phyloP scores from a whole-genome alignment of 2,113 vertebrate species.

The Oncorhynchus tshawytscha region DNA sequence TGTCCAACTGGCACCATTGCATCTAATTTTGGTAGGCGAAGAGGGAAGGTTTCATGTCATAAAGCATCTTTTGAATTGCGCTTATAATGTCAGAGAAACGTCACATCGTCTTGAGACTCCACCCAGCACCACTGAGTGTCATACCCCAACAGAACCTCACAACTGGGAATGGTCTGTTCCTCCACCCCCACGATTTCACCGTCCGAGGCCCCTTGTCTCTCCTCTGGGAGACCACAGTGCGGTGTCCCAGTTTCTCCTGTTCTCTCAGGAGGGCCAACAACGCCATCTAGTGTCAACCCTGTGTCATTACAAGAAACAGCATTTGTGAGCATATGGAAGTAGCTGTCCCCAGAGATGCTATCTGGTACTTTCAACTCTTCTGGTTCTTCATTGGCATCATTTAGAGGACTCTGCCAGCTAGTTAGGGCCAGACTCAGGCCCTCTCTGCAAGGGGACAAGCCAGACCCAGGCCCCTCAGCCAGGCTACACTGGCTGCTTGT shows the following conservation, averaged over 20 bases:
- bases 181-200: background rate
- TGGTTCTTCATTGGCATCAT: constrained; percentile 27
- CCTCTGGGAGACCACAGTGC: background rate
- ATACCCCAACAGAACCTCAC: constrained; percentile 46
- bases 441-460: constrained; percentile 39
- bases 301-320: background rate
- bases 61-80: too few species aligned
- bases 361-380: background rate
- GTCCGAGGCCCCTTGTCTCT: background rate
- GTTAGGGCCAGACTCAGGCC: constrained; percentile 20
- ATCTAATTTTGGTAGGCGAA: too few species aligned
- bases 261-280: background rate
- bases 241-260: constrained; percentile 4
- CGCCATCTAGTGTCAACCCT: background rate
- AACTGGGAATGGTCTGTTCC: background rate
- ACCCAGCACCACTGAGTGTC: constrained; percentile 66
- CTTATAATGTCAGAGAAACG: constrained; percentile 47
- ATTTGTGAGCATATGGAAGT: constrained; percentile 5
- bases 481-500: constrained; percentile 88
- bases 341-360: background rate
- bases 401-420: constrained; percentile 13
- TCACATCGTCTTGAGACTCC: constrained; percentile 65
- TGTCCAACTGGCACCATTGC: too few species aligned
- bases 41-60: too few species aligned
- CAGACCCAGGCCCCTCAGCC: constrained; percentile 43